These are phyloP conservation scores for Pheosia gnoma DNA, from an alignment of 2,888 invertebrate genomes.

Conservation along the genomic window DNA sequence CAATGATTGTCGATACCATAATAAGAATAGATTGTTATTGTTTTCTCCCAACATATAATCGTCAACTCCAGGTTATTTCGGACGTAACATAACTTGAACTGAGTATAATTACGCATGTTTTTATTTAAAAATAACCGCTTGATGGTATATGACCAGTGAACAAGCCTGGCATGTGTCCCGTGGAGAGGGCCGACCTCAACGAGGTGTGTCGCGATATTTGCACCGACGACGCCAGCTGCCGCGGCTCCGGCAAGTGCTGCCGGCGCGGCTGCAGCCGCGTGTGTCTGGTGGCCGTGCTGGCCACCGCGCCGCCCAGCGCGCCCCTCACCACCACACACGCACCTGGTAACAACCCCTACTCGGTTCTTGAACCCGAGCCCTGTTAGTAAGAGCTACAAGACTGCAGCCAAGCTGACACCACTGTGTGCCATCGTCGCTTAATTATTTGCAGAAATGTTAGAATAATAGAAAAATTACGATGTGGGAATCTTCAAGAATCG, in stretches of 20 bases:
- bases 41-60: too few relatives aligned
- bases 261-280: slow-evolving; percentile 89
- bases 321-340: slow-evolving; percentile 42
- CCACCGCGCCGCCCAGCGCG: slow-evolving; percentile 31
- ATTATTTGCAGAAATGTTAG: too few relatives aligned
- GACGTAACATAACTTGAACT: not conserved
- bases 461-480: too few relatives aligned
- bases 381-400: too few relatives aligned
- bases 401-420: too few relatives aligned
- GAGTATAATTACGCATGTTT: slow-evolving; percentile 1
- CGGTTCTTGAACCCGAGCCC: too few relatives aligned
- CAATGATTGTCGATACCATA: too few relatives aligned
- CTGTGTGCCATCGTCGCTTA: too few relatives aligned
- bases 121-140: slow-evolving; percentile 1
- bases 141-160: slow-evolving; percentile 71
- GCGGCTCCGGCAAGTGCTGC: slow-evolving; percentile 92
- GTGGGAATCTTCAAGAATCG: too few relatives aligned
- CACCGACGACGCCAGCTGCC: slow-evolving; percentile 91
- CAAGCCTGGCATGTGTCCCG: slow-evolving; percentile 78
- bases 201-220: slow-evolving; percentile 88
- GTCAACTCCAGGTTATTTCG: not conserved
- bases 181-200: slow-evolving; percentile 29
- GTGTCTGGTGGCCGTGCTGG: slow-evolving; percentile 78
- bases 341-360: slow-evolving; percentile 44
- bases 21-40: too few relatives aligned